Evolutionary conservation across 30 jellyfish, hydroid and myxozoan species (phyloP), one percentile per base, ranked within the genome.

Genomic region (Aurelia sp.): DNA sequence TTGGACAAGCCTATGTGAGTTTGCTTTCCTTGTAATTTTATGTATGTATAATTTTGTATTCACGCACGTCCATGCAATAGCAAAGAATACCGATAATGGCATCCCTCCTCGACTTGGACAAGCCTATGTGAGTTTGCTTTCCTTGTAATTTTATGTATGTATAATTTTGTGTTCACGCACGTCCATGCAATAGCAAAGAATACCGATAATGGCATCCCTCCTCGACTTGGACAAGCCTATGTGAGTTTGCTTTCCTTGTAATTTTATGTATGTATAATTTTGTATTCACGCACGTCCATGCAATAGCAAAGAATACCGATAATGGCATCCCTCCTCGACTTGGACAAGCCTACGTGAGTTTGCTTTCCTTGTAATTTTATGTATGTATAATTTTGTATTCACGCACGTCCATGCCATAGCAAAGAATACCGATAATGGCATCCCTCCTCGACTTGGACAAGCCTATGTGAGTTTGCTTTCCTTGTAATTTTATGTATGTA

Each of bases 181-280:
- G 9, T 38, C 50, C 3, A n/a, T n/a, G n/a, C n/a, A n/a, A n/a
- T n/a, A n/a, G n/a, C n/a, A n/a, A n/a, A n/a, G n/a, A n/a, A n/a
- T n/a, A n/a, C n/a, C n/a, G 98, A 93, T 66, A 85, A 79, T 78
- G 98, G 91, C 27, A 19, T 63, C n/a, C 96, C 97, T 13, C 96
- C 96, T 66, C 68, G 96, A 27, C 91, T 87, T 60, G 96, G 96
- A 19, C 96, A 87, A 76, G 96, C 96, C 0, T 78, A 63, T 47
- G 96, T 87, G 44, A 87, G 90, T 35, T 17, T 8, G 16, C 27
- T 38, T 47, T 19, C 80, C 40, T 8, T 20, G 15, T 27, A 20
- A 11, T 3, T 20, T 68, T 68, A 22, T 19, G 27, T 68, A 1
- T 16, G 50, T 38, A 27, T 27, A 27, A 27, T 27, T 0, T 27